Conservation (phyloP, 35 echinoderm and acorn worm species). For the Ptychodera flava region DNA sequence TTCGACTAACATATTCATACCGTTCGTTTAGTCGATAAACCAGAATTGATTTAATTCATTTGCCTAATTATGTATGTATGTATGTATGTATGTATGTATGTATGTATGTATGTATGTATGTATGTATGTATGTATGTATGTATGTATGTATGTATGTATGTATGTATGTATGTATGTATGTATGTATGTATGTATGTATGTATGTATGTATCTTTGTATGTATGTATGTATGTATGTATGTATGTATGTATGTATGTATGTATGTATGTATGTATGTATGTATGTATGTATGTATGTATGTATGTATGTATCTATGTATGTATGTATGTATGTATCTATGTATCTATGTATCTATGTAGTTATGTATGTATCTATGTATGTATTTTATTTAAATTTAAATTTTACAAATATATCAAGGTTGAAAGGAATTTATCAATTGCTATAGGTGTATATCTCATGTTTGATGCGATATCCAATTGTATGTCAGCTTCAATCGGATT, state of each 20-base stretch:
- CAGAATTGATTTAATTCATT: too few relatives aligned
- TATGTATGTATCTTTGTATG: not conserved
- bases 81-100: too few relatives aligned
- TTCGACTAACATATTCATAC: too few relatives aligned
- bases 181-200: not conserved
- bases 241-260: not conserved
- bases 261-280: not conserved
- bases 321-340: not conserved
- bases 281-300: slow-evolving; percentile 2
- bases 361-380: not conserved
- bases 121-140: not conserved
- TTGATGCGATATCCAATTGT: too few relatives aligned
- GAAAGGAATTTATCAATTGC: too few relatives aligned
- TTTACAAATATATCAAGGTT: too few relatives aligned
- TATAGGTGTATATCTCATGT: too few relatives aligned
- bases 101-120: not conserved
- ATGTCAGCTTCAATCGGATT: too few relatives aligned
- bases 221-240: not conserved
- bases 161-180: not conserved
- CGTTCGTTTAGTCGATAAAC: too few relatives aligned
- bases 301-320: not conserved
- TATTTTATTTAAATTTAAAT: too few relatives aligned
- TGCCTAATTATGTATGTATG: too few relatives aligned
- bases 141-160: not conserved
- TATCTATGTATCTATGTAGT: not conserved